Percentiles rank a stretch among this genome's conserved stretches.
Evolutionary conservation across 2,888 invertebrate genomes (phyloP).

Genomic region (Acanthosoma haemorrhoidale): DNA sequence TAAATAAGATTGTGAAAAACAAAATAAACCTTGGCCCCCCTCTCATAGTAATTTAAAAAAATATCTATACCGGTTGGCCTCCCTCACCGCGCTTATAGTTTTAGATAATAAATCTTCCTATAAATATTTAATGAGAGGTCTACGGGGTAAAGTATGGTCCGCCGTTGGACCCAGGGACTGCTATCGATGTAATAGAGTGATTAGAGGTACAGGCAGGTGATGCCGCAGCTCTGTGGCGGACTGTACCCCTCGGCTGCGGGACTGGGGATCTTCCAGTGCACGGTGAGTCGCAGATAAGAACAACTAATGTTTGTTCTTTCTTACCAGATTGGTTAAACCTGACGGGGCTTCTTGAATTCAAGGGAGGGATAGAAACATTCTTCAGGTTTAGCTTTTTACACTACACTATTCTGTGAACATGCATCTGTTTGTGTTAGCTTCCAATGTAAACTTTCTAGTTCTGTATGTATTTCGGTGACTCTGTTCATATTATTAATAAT

Average conservation of each 20-base stretch:
- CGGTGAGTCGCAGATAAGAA: not conserved
- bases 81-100: constrained; percentile 16
- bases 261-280: not conserved
- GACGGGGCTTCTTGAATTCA: too few species aligned
- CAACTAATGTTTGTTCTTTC: not conserved
- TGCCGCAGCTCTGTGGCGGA: not conserved
- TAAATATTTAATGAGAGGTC: constrained; percentile 23
- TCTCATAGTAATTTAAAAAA: not conserved
- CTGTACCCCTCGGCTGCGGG: not conserved
- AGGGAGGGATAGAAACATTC: too few species aligned
- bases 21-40: not conserved
- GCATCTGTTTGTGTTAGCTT: too few species aligned
- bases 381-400: too few species aligned
- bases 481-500: too few species aligned
- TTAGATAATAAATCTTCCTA: constrained; percentile 24
- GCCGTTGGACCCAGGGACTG: not conserved
- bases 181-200: constrained; percentile 21
- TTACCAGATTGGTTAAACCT: too few species aligned
- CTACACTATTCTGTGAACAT: too few species aligned
- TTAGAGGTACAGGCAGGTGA: not conserved
- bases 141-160: constrained; percentile 17
- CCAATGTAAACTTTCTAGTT: too few species aligned
- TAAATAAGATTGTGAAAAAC: not conserved
- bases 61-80: constrained; percentile 9
- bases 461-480: too few species aligned